A percentile compares a stretch with the other conserved stretches of the same genome.
phyloP scores from a whole-genome alignment of 2,888 invertebrate species.

The Eupeodes luniger region DNA sequence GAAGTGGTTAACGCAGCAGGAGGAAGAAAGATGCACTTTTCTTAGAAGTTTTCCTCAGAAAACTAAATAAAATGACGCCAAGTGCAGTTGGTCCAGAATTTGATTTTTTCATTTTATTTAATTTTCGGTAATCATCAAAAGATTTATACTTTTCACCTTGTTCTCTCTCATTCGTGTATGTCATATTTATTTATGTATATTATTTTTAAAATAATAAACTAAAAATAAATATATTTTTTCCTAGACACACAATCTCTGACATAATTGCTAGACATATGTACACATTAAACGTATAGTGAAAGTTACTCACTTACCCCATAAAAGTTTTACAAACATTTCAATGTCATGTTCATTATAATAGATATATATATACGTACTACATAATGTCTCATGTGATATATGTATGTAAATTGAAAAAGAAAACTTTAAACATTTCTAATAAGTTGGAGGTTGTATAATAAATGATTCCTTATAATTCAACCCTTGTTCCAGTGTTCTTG shows the following conservation, averaged over 20 bases:
- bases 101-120: neutral
- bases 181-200: slow-evolving; percentile 24
- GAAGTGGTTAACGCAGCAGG: neutral
- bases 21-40: neutral
- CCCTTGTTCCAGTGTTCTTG: neutral
- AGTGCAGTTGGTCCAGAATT: neutral
- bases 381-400: neutral
- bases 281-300: neutral
- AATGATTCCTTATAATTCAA: neutral
- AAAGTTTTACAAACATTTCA: neutral
- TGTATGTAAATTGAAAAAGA: neutral
- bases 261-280: slow-evolving; percentile 3
- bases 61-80: neutral
- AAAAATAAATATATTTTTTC: slow-evolving; percentile 13
- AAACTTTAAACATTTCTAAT: neutral
- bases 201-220: neutral
- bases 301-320: neutral
- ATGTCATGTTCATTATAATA: slow-evolving; percentile 5
- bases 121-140: neutral
- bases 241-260: neutral
- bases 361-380: neutral
- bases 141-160: slow-evolving; percentile 7
- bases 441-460: neutral
- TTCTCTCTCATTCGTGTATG: neutral
- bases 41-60: neutral